These are phyloP conservation scores for Caenorhabditis briggsae DNA, from an alignment of 1,140 invertebrate genomes.

Conservation along the genomic window DNA sequence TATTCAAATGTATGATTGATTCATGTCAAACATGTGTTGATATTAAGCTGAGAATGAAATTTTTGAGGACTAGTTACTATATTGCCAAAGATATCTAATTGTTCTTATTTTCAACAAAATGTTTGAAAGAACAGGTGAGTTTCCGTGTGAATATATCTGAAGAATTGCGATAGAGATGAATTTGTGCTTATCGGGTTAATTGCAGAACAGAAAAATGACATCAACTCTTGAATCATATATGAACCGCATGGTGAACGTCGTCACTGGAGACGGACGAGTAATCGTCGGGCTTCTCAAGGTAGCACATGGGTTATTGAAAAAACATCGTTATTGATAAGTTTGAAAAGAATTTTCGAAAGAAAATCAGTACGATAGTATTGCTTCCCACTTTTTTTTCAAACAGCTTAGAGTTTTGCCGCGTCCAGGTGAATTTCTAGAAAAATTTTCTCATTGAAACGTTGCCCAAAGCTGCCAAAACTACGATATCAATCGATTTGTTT, in stretches of 20 bases:
- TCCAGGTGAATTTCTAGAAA: no score
- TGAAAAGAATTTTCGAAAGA: no score
- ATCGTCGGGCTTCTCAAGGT: slow-evolving; percentile 84
- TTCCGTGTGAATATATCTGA: slow-evolving; percentile 19
- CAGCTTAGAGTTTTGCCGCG: no score
- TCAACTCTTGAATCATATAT: slow-evolving; percentile 65
- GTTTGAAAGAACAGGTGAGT: slow-evolving; percentile 12
- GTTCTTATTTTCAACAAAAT: background rate
- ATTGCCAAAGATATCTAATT: background rate
- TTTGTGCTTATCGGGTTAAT: background rate
- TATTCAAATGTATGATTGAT: slow-evolving; percentile 29
- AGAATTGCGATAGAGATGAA: background rate
- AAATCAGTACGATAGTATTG: no score
- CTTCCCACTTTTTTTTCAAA: no score
- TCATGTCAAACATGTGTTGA: slow-evolving; percentile 56
- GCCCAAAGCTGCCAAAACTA: no score
- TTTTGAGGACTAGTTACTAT: slow-evolving; percentile 57
- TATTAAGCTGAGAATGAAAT: slow-evolving; percentile 59
- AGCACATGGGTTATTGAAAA: background rate
- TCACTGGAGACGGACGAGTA: slow-evolving; percentile 70
- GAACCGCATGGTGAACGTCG: slow-evolving; percentile 71
- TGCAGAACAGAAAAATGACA: slow-evolving; percentile 55
- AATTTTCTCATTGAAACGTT: no score
- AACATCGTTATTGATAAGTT: no score
- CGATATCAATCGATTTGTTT: no score